Conservation (phyloP, 2,113 vertebrate genomes). For the Dromas ardeola region DNA sequence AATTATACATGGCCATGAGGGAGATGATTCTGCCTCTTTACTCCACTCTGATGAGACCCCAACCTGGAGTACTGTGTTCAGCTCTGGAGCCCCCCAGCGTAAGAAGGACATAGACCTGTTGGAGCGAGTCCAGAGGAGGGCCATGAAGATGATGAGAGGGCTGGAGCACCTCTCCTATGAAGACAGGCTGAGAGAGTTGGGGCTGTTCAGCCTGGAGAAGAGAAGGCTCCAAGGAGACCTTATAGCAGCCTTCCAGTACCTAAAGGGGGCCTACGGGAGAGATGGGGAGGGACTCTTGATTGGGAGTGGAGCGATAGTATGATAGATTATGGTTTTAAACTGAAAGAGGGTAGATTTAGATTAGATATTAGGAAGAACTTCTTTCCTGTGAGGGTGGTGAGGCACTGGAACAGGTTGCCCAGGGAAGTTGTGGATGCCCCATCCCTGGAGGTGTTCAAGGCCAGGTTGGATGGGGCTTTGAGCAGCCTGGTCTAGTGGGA, state of each 20-base stretch:
- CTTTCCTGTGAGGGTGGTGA: background rate
- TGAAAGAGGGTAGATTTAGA: background rate
- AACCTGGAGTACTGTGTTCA: background rate
- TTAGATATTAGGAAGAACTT: background rate
- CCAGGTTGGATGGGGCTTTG: background rate
- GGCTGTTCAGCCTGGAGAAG: background rate
- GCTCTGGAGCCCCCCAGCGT: background rate
- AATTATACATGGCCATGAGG: background rate
- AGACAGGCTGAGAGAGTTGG: background rate
- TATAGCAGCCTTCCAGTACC: background rate
- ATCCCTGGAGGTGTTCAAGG: background rate
- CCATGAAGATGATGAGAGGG: background rate
- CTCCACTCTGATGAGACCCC: background rate
- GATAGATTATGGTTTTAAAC: background rate
- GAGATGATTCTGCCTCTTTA: background rate
- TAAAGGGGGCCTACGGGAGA: background rate
- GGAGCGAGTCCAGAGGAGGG: background rate
- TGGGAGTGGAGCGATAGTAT: background rate
- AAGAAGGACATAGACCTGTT: background rate
- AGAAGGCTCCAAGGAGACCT: background rate
- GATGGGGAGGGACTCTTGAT: background rate
- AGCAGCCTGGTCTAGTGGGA: background rate
- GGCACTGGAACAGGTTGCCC: background rate
- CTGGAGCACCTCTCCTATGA: background rate
- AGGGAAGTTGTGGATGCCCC: background rate